Conservation (phyloP, 1,140 invertebrate species). For the Atopsyche davidsoni region DNA sequence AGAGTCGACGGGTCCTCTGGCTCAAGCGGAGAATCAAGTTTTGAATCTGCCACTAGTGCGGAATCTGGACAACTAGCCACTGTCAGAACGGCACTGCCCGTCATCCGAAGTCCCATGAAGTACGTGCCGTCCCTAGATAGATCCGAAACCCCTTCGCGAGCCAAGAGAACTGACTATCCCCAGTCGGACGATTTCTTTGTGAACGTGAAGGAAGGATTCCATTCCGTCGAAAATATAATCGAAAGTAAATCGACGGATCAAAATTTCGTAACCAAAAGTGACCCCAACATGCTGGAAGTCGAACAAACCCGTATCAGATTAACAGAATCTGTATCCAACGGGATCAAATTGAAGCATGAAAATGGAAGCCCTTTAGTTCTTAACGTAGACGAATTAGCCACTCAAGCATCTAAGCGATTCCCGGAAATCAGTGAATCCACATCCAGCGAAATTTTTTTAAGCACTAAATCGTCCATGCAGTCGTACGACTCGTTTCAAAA, state of each 20-base stretch:
- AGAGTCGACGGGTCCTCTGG: slow-evolving; percentile 36
- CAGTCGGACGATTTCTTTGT: slow-evolving; percentile 23
- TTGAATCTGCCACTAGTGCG: slow-evolving; percentile 46
- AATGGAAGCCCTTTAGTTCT: slow-evolving; percentile 11
- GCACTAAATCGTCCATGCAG: slow-evolving; percentile 32
- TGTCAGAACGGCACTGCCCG: slow-evolving; percentile 20
- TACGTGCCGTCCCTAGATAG: slow-evolving; percentile 26
- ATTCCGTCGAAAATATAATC: slow-evolving; percentile 42
- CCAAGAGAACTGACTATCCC: slow-evolving; percentile 15
- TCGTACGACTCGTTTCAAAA: slow-evolving; percentile 30
- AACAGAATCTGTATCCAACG: slow-evolving; percentile 28
- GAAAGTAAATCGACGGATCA: slow-evolving; percentile 28
- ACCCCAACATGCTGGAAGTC: slow-evolving; percentile 28
- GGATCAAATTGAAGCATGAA: slow-evolving; percentile 19
- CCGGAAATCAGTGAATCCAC: slow-evolving; percentile 18
- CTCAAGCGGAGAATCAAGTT: slow-evolving; percentile 51
- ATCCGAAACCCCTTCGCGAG: slow-evolving; percentile 22
- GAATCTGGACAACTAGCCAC: slow-evolving; percentile 30
- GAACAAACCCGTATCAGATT: slow-evolving; percentile 7
- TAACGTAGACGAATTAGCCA: not conserved
- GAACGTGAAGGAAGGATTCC: slow-evolving; percentile 36
- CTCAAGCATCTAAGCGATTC: no score
- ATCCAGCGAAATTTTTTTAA: slow-evolving; percentile 29
- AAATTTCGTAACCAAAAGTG: slow-evolving; percentile 27
- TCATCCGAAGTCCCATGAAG: slow-evolving; percentile 27